These are phyloP conservation scores for Caerostris extrusa DNA, from an alignment of 1,140 invertebrate genomes.

Conservation along the genomic window DNA sequence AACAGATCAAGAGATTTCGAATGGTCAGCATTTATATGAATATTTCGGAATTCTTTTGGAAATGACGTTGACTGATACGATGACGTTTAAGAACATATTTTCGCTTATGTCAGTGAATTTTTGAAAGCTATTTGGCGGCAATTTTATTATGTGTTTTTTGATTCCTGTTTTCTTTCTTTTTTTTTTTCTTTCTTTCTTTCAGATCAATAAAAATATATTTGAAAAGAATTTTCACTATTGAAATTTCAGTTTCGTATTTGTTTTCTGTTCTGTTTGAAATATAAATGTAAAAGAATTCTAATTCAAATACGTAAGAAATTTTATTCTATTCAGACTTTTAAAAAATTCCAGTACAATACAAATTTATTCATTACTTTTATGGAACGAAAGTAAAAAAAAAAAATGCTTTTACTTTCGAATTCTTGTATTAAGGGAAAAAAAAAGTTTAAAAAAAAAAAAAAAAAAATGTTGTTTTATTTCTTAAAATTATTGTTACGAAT, in stretches of 20 bases:
- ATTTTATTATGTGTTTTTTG: neutral
- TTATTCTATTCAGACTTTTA: too few species aligned
- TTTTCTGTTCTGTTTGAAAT: too few species aligned
- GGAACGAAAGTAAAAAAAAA: too few species aligned
- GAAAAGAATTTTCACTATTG: neutral
- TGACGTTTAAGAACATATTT: neutral
- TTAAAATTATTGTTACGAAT: too few species aligned
- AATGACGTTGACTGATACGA: neutral
- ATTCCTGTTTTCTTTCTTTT: neutral
- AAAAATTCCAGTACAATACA: too few species aligned
- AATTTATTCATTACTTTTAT: too few species aligned
- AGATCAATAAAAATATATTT: neutral
- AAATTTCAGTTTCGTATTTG: neutral
- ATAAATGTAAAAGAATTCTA: too few species aligned
- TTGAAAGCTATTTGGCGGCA: neutral
- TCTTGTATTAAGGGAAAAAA: too few species aligned
- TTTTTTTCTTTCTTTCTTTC: neutral
- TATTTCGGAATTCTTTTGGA: neutral
- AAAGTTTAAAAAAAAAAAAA: too few species aligned
- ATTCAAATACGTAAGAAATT: too few species aligned
- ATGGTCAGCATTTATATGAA: slow-evolving; percentile 1
- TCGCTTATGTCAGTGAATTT: neutral
- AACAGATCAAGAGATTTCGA: neutral
- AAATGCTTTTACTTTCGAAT: too few species aligned
- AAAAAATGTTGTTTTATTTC: too few species aligned